Percentiles rank a stretch among this genome's conserved stretches.
These are phyloP conservation scores for Amazona vittata DNA, from an alignment of 2,113 vertebrate species.

Conservation along the genomic window DNA sequence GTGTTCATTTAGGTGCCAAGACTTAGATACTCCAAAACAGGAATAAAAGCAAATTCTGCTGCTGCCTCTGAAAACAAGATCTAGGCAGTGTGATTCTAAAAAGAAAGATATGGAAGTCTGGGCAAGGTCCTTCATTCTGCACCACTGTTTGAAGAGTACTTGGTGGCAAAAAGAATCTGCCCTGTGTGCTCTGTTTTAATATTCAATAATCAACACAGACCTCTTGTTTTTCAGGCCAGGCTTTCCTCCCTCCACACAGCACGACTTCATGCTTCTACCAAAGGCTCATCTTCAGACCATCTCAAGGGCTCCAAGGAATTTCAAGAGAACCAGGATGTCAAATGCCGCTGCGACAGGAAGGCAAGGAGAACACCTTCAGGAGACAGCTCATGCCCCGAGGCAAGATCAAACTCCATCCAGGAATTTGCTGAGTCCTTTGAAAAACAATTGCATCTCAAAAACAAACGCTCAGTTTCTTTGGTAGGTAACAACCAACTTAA, in stretches of 20 bases:
- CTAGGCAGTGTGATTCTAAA: not conserved
- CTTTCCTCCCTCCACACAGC: constrained; percentile 80
- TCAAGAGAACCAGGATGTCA: constrained; percentile 76
- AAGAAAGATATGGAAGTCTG: not conserved
- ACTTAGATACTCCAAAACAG: not conserved
- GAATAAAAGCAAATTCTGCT: not conserved
- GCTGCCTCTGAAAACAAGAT: not conserved
- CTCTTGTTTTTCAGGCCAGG: constrained; percentile 73
- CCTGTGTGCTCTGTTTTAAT: not conserved
- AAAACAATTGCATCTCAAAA: constrained; percentile 78
- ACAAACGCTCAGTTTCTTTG: constrained; percentile 74
- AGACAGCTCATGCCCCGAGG: constrained; percentile 68
- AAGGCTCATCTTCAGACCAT: constrained; percentile 69
- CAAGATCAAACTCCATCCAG: constrained; percentile 77
- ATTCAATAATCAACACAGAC: not conserved
- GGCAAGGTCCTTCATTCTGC: not conserved
- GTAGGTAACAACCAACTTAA: constrained; percentile 70
- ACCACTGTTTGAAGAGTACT: not conserved
- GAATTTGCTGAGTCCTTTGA: constrained; percentile 84
- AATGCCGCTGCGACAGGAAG: constrained; percentile 55
- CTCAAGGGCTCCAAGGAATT: constrained; percentile 68
- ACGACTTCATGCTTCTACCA: constrained; percentile 71
- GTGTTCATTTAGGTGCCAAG: not conserved
- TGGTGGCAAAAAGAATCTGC: not conserved
- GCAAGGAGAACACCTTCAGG: constrained; percentile 74